phyloP scores from a whole-genome alignment of 2,888 invertebrate genomes.

The Tachina lurida region DNA sequence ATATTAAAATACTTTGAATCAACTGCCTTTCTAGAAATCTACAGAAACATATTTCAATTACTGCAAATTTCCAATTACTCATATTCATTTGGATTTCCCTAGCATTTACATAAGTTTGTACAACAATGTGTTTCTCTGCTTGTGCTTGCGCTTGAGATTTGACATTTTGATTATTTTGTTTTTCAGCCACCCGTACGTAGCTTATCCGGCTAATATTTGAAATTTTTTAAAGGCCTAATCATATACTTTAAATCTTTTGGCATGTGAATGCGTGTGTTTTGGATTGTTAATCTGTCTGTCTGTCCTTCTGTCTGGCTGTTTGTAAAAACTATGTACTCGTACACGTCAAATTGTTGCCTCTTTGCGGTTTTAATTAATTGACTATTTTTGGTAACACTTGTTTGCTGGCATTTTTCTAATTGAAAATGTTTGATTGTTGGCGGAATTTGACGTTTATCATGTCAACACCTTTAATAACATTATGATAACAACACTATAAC shows the following conservation, averaged over 20 bases:
- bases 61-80: background rate
- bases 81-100: background rate
- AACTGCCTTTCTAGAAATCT: background rate
- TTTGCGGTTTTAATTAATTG: conserved; percentile 48
- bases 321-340: conserved; percentile 19
- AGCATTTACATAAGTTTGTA: conserved; percentile 8
- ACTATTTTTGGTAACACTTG: conserved; percentile 60
- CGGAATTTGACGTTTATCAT: conserved; percentile 34
- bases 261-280: conserved; percentile 41
- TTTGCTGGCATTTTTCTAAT: conserved; percentile 8
- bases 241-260: conserved; percentile 16
- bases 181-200: conserved; percentile 29
- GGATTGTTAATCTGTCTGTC: background rate
- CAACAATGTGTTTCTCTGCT: background rate
- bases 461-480: conserved; percentile 35
- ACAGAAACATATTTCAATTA: too few species aligned
- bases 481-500: background rate
- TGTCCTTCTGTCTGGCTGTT: conserved; percentile 1
- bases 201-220: conserved; percentile 37
- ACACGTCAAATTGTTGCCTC: conserved; percentile 17
- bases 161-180: background rate
- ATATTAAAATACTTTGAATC: background rate
- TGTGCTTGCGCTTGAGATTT: background rate
- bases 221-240: conserved; percentile 43
- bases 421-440: conserved; percentile 46